phyloP scores from a whole-genome alignment of 2,797 vertebrate species.

The Lepidocolaptes lacrymiger region DNA sequence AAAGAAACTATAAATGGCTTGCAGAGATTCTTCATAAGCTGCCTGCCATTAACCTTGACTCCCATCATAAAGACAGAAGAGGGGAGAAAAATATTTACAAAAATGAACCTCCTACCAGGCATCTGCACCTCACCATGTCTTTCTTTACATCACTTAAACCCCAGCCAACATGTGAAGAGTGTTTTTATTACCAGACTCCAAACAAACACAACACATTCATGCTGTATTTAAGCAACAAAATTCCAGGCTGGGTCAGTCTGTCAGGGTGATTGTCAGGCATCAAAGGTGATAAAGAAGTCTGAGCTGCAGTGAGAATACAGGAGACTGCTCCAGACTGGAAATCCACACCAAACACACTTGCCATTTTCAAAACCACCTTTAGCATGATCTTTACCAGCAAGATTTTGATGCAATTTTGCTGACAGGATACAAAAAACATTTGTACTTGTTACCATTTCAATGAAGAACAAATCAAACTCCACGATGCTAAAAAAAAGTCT shows the following conservation, averaged over 20 bases:
- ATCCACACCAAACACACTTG: not conserved
- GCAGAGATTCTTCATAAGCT: not conserved
- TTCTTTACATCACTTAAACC: not conserved
- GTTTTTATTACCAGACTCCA: not conserved
- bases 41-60: not conserved
- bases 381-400: fast-evolving
- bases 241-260: not conserved
- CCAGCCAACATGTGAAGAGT: fast-evolving
- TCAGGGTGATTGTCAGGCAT: not conserved
- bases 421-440: not conserved
- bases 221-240: not conserved
- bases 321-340: not conserved
- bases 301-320: not conserved
- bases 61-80: not conserved
- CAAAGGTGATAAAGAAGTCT: not conserved
- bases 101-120: not conserved
- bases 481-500: not conserved
- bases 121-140: not conserved
- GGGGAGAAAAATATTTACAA: not conserved
- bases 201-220: not conserved
- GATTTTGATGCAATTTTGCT: not conserved
- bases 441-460: not conserved
- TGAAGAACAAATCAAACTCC: not conserved
- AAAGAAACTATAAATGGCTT: not conserved
- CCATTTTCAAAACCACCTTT: not conserved